Base-by-base conservation (phyloP, 2,113 vertebrate genomes). In the Castor canadensis region DNA sequence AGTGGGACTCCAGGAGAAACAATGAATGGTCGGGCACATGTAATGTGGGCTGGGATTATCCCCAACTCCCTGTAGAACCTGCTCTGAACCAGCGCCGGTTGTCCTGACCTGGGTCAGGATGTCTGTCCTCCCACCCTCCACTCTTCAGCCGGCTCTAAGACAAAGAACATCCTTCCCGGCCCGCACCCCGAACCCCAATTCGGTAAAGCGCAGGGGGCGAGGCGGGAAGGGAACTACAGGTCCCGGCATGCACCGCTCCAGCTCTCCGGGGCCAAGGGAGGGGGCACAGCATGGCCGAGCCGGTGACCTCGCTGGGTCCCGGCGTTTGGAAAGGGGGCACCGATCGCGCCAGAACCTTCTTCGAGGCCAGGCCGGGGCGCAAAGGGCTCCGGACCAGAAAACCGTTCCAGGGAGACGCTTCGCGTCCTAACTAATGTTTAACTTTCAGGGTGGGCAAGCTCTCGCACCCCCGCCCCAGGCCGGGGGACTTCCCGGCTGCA, bases 361-460 rank as follows among this genome's bases (percentile, higher is more conserved):
- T 75, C 52, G 38, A 4, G 11, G 40, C 17, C 60, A 66, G 47
- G 71, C 28, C 76, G 15, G 2, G 0, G 72, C 89, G 69, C 62
- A 66, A 62, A 60, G 69, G 38, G 60, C 62, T 77, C 12, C 9
- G 52, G 69, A 56, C 40, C 79, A 79, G 62, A 35, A 69, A 32
- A 58, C 32, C 3, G 47, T 54, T 82, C 58, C 16, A 10, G 1
- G 5, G 60, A 64, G 82, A 75, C 35, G 16, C 38, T 93, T 49
- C 87, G 17, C 35, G 38, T 45, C 67, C 73, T 20, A 12, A 75
- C 83, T 95, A 89, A 91, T 82, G 45, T 95, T 92, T 93, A 95
- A 95, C 82, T 49, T 87, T 43, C 71, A 22, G 49, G 40, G 71
- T 38, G 49, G 83, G 66, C 80, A 35, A 75, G 54, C 43, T 45